Evolutionary conservation across 1,140 invertebrate species (phyloP).

Genomic region (Drosophila funebris): DNA sequence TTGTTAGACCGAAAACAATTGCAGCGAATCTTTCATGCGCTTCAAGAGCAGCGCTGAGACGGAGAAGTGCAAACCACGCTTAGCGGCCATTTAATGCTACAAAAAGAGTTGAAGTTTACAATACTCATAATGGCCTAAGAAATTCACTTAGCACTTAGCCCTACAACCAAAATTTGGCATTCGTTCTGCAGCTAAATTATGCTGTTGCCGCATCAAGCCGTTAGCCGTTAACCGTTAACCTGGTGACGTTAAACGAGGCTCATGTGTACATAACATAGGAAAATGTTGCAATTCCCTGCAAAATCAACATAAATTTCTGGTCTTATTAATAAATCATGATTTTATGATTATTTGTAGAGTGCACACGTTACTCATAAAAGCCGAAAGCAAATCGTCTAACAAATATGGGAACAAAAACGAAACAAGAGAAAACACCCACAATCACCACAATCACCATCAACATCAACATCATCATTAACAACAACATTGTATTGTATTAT

Average conservation of each 20-base stretch:
- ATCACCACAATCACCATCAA: slow-evolving; percentile 1
- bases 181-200: too few relatives aligned
- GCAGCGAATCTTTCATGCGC: slow-evolving; percentile 43
- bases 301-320: too few relatives aligned
- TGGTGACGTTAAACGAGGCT: too few relatives aligned
- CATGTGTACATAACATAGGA: too few relatives aligned
- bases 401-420: slow-evolving; percentile 27
- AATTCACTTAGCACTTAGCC: too few relatives aligned
- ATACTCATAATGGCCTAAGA: too few relatives aligned
- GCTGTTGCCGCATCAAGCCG: too few relatives aligned
- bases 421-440: slow-evolving; percentile 38
- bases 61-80: too few relatives aligned
- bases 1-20: slow-evolving; percentile 31
- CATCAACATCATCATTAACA: neutral
- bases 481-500: neutral
- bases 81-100: neutral
- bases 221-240: too few relatives aligned
- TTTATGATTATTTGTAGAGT: slow-evolving; percentile 3
- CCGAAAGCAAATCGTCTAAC: neutral
- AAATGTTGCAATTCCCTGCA: too few relatives aligned
- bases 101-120: too few relatives aligned
- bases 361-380: neutral
- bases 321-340: neutral
- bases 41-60: slow-evolving; percentile 14
- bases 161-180: too few relatives aligned